Evolutionary conservation across 2,113 vertebrate genomes (phyloP).

Genomic region (Merops nubicus): DNA sequence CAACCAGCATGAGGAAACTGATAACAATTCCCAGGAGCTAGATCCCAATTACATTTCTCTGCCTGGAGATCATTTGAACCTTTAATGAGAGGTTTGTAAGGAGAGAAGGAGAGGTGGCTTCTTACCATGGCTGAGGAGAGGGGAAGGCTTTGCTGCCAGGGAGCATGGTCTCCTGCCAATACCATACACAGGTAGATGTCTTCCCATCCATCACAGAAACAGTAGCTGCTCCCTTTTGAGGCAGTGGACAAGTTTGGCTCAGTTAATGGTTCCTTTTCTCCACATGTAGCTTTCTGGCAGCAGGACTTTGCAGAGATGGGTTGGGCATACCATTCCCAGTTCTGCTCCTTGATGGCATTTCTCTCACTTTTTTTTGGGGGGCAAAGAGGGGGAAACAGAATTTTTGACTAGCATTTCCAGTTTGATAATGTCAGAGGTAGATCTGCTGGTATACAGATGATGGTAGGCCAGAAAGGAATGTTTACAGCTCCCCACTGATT

Average conservation of each 20-base stretch:
- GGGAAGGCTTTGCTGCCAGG: background rate
- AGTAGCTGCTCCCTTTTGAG: background rate
- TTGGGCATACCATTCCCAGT: background rate
- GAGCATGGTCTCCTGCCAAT: background rate
- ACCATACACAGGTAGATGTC: background rate
- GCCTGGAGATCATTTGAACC: constrained; percentile 46
- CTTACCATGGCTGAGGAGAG: background rate
- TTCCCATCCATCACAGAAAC: background rate
- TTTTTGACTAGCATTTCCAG: background rate
- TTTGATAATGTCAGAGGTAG: background rate
- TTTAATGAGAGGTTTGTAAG: constrained; percentile 55
- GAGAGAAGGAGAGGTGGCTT: constrained; percentile 25
- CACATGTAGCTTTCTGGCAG: background rate
- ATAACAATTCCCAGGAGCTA: constrained; percentile 49
- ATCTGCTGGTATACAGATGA: background rate
- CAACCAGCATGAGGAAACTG: constrained; percentile 51
- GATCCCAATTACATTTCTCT: constrained; percentile 57
- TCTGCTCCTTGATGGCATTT: background rate
- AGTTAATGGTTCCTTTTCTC: background rate
- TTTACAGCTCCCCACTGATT: background rate
- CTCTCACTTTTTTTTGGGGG: background rate
- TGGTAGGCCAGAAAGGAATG: background rate
- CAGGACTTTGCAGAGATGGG: background rate
- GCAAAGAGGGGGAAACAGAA: rapidly evolving
- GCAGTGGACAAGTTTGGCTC: background rate